A percentile compares a stretch with the other conserved stretches of the same genome.
Evolutionary conservation across 2,113 vertebrate species (phyloP).

Genomic region (Vanacampus margaritifer): DNA sequence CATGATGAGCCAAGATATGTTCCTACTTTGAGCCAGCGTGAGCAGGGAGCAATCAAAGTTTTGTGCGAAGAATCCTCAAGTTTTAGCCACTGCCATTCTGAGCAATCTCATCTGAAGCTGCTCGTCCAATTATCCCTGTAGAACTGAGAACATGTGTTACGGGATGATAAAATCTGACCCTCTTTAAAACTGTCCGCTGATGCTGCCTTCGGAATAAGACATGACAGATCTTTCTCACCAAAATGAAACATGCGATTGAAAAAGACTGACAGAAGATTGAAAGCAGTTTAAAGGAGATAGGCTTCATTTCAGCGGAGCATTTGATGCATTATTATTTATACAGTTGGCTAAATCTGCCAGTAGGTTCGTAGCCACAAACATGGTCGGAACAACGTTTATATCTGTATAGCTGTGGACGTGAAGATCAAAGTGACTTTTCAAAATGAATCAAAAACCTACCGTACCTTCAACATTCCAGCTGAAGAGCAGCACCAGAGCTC

Average conservation of each 20-base stretch:
- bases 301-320: constrained; percentile 56
- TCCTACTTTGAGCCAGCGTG: background rate
- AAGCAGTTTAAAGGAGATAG: constrained; percentile 34
- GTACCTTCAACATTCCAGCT: too few relatives aligned
- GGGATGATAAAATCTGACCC: background rate
- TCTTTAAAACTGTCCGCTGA: background rate
- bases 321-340: constrained; percentile 54
- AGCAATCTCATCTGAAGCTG: background rate
- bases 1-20: too few relatives aligned
- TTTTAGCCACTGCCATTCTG: background rate
- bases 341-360: constrained; percentile 44
- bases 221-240: constrained; percentile 2
- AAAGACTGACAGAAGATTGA: constrained; percentile 26
- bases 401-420: background rate
- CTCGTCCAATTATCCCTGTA: constrained; percentile 5
- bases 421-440: background rate
- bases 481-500: background rate
- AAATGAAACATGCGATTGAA: background rate
- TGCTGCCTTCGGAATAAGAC: background rate
- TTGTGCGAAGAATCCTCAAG: background rate
- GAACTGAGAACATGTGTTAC: background rate
- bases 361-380: constrained; percentile 24
- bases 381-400: background rate
- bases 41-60: background rate
- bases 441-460: background rate